Conservation (phyloP, 2,888 invertebrate species). For the Leptodirus hochenwartii region DNA sequence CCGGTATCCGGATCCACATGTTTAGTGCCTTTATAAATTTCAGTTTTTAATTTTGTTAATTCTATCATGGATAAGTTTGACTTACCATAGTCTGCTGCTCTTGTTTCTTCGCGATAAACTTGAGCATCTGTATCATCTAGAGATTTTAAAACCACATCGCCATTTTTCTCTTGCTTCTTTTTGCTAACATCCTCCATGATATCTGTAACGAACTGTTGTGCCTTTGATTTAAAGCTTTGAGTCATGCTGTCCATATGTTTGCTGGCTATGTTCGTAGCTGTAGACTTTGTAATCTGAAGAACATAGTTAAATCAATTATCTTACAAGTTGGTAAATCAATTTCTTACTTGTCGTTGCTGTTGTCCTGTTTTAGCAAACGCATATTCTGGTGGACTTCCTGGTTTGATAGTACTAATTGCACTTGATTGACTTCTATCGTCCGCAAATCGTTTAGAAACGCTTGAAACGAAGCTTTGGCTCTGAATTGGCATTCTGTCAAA, state of each 20-base stretch:
- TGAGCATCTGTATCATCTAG: conserved; percentile 37
- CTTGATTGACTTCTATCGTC: conserved; percentile 17
- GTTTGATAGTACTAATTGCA: conserved; percentile 27
- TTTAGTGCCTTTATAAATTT: conserved; percentile 40
- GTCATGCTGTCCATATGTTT: conserved; percentile 49
- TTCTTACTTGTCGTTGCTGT: too few species aligned
- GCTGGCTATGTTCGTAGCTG: conserved; percentile 34
- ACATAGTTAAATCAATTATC: too few species aligned
- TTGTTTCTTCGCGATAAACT: conserved; percentile 50
- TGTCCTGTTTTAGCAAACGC: conserved; percentile 29
- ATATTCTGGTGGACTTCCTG: conserved; percentile 41
- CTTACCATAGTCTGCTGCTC: conserved; percentile 53
- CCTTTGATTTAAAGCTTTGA: conserved; percentile 45
- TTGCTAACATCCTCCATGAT: conserved; percentile 40
- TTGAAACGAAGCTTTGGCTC: conserved; percentile 20
- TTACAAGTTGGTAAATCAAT: neutral
- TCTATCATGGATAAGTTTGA: too few species aligned
- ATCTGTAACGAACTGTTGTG: conserved; percentile 46
- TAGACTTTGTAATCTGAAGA: conserved; percentile 20
- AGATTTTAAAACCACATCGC: conserved; percentile 27
- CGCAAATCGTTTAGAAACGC: conserved; percentile 16
- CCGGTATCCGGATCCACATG: conserved; percentile 60
- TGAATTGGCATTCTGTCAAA: conserved; percentile 36
- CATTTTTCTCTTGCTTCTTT: conserved; percentile 19
- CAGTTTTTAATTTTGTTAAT: too few species aligned